A percentile compares a stretch with the other conserved stretches of the same genome.
phyloP scores from a whole-genome alignment of 2,113 vertebrate species.

The Tylochromis polylepis region DNA sequence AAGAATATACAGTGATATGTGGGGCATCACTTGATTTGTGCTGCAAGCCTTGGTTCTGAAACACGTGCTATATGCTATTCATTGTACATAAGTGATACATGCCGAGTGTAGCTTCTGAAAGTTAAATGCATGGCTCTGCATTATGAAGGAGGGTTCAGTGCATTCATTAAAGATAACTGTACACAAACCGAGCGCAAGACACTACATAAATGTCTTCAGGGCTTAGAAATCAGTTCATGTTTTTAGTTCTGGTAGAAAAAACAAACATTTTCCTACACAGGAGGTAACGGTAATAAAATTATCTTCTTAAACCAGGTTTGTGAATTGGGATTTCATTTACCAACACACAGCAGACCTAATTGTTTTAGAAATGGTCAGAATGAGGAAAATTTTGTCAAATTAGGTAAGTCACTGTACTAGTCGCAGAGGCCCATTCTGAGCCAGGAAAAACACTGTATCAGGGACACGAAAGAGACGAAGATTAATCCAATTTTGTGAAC shows the following conservation, averaged over 20 bases:
- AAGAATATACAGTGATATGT: neutral
- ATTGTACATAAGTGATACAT: neutral
- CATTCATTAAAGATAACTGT: neutral
- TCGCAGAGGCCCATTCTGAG: neutral
- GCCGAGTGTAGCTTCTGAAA: neutral
- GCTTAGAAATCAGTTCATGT: neutral
- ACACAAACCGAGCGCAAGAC: neutral
- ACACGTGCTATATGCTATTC: too few species aligned
- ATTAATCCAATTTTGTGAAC: neutral
- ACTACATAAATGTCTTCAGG: neutral
- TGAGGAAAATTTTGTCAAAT: neutral
- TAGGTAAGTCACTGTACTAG: neutral
- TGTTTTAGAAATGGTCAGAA: neutral
- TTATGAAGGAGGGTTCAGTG: neutral
- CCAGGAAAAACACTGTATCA: neutral
- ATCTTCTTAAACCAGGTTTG: neutral
- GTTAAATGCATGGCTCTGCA: neutral
- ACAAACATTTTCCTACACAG: neutral
- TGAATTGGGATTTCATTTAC: neutral
- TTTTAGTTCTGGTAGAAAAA: neutral
- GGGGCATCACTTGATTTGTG: too few species aligned
- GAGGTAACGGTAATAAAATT: neutral
- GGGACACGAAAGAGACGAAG: neutral
- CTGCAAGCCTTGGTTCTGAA: neutral
- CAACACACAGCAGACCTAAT: neutral